Evolutionary conservation across 2,797 vertebrate genomes (phyloP).

Genomic region (Oryzias sinensis): DNA sequence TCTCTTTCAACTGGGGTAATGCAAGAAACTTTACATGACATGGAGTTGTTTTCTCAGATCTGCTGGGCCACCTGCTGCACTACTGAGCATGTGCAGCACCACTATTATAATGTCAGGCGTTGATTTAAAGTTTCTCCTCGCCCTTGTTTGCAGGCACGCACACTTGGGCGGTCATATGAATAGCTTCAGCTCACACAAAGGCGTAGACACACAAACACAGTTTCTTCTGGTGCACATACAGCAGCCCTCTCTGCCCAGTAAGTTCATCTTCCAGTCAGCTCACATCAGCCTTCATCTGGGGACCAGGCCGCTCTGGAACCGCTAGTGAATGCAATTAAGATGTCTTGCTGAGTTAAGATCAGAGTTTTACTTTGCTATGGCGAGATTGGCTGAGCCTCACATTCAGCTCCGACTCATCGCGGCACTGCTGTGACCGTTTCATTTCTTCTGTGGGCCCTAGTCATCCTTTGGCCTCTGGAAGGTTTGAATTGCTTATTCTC

Average conservation of each 20-base stretch:
- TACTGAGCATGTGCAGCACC: slow-evolving; percentile 23
- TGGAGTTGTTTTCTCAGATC: slow-evolving; percentile 21
- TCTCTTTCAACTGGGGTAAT: background rate
- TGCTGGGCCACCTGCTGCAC: slow-evolving; percentile 30
- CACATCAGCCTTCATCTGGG: slow-evolving; percentile 69
- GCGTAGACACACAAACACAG: background rate
- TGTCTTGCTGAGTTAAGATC: slow-evolving; percentile 66
- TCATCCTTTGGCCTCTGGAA: slow-evolving; percentile 39
- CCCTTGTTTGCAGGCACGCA: background rate
- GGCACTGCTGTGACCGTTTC: slow-evolving; percentile 24
- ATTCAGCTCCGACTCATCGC: slow-evolving; percentile 12
- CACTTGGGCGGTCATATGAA: slow-evolving; percentile 8
- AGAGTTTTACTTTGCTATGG: slow-evolving; percentile 41
- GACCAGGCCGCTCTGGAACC: slow-evolving; percentile 45
- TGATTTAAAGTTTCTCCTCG: slow-evolving; percentile 43
- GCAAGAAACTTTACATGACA: background rate
- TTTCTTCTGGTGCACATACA: slow-evolving; percentile 9
- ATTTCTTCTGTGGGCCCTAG: slow-evolving; percentile 43
- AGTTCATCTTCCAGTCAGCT: slow-evolving; percentile 76
- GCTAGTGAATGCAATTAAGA: slow-evolving; percentile 72
- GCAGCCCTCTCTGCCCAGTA: slow-evolving; percentile 41
- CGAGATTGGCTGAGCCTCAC: slow-evolving; percentile 20
- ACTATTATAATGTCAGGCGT: slow-evolving; percentile 44
- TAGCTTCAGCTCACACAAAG: slow-evolving; percentile 1
- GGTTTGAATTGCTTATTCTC: slow-evolving; percentile 45